Percentiles rank a stretch among this genome's conserved stretches.
phyloP scores from a whole-genome alignment of 2,797 vertebrate genomes.

The Gastrophryne carolinensis region DNA sequence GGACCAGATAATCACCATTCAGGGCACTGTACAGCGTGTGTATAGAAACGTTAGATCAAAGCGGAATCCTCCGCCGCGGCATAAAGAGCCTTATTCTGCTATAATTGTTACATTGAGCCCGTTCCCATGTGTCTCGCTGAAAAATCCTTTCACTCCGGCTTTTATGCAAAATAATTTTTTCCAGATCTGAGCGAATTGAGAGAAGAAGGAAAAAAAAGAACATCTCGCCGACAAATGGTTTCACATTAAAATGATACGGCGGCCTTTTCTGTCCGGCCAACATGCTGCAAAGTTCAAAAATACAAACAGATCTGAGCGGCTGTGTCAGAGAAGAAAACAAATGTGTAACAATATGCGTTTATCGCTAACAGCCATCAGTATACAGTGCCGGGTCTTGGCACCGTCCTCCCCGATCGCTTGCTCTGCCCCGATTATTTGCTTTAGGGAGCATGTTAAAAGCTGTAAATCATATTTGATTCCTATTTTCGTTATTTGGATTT shows the following conservation, averaged over 20 bases:
- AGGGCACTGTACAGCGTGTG: constrained; percentile 25
- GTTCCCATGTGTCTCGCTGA: constrained; percentile 29
- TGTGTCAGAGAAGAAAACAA: neutral
- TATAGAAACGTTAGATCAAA: constrained; percentile 46
- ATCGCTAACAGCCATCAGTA: neutral
- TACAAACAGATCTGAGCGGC: constrained; percentile 7
- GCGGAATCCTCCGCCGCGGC: neutral
- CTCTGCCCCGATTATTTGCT: neutral
- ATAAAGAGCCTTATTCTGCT: constrained; percentile 38
- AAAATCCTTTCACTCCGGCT: constrained; percentile 43
- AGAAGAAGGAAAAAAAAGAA: neutral
- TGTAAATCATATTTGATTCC: neutral
- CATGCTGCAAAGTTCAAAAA: neutral
- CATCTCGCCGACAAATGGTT: constrained; percentile 1
- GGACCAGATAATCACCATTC: constrained; percentile 32
- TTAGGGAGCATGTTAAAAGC: neutral
- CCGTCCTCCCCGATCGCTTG: neutral
- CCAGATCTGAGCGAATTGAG: constrained; percentile 10
- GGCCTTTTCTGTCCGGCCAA: constrained; percentile 6
- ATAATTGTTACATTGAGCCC: constrained; percentile 34
- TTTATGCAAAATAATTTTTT: constrained; percentile 51
- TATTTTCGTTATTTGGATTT: neutral
- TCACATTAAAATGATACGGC: constrained; percentile 24
- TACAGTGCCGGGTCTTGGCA: neutral
- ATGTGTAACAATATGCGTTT: neutral